Base-by-base conservation (phyloP, 2,888 invertebrate species). In the Glyphotaelius pellucidus region DNA sequence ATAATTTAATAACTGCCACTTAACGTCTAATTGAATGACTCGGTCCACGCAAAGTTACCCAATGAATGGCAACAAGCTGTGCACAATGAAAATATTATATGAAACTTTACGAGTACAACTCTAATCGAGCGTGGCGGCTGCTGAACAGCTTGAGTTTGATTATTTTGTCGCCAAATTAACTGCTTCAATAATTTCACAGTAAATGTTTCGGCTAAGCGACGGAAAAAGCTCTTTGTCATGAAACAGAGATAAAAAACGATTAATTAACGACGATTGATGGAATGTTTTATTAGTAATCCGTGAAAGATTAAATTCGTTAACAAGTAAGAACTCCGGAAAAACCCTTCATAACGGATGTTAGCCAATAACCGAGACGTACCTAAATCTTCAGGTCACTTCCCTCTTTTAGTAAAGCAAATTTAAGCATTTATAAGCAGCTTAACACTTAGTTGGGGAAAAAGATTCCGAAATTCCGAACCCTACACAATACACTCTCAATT, bases 31-130 rank as follows among this genome's bases (percentile, higher is more conserved):
- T 84, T 84, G 32, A 84, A 84, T 84, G 84, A 38, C 38, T 84
- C 38, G 67, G 32, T 84, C 84, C 84, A 32, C 84, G 84, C 84
- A 84, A 84, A 35, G 84, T 84, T 84, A n/a, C 84, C 35, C 84
- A 84, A 84, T 38, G 35, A 83, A 67, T 67, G 67, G 67, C 67
- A 67, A 67, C 67, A 67, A 25, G 67, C 67, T 67, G 67, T 67
- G 67, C 67, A 67, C 67, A 67, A 67, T 67, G 67, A 67, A 67
- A 67, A n/a, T 67, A 67, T 67, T 67, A n/a, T 67, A 67, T 67
- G 67, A 67, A 67, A n/a, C 67, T 9, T 67, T 67, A 67, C 25
- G 67, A n/a, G 67, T 25, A 25, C 67, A 9, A 67, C 9, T 67
- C 67, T 25, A 67, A 67, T 67, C 25, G 67, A 67, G 67, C 67